Base-by-base conservation (phyloP, 2,797 vertebrate species). In the Parotocinclus haroldoi region DNA sequence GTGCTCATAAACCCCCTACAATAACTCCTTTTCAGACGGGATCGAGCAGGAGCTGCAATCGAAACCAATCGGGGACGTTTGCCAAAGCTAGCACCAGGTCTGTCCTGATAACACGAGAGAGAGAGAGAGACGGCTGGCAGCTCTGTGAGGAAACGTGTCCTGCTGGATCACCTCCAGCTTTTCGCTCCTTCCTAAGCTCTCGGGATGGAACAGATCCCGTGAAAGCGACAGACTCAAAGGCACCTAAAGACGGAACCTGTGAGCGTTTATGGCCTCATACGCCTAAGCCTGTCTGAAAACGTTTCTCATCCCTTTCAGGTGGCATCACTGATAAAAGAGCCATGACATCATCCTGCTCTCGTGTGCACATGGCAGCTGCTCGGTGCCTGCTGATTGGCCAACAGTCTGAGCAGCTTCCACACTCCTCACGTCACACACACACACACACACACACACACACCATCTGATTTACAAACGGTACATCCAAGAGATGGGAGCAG, bases 111-210 rank as follows among this genome's bases (percentile, higher is more conserved):
- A 49, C n/a, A n/a, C 11, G 7, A 63, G 54, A 67, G 59, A 50
- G 52, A 19, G 45, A 51, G 49, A 59, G 18, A 1, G 40, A 51
- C 38, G 58, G 52, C 70, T 69, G 70, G 70, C 66, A 73, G 62
- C 42, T 44, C 52, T 45, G 42, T 7, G 46, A 69, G 55, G 63
- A 72, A 76, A 73, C 68, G 40, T 60, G 67, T 68, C 60, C 54
- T 63, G 59, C 57, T 73, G 63, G 58, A 69, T 37, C 11, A 39
- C 40, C 54, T 72, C 71, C 67, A 70, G 54, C n/a, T 53, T 67
- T 73, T 70, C 45, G 59, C 63, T 68, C 12, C 38, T 66, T 58
- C 49, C 17, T 45, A n/a, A 12, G 37, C 17, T 16, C 53, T 66
- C 58, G 18, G 67, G 53, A 60, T 42, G 48, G 52, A 65, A 68